Conservation (phyloP, 2,113 vertebrate genomes). For the Aldabrachelys gigantea region DNA sequence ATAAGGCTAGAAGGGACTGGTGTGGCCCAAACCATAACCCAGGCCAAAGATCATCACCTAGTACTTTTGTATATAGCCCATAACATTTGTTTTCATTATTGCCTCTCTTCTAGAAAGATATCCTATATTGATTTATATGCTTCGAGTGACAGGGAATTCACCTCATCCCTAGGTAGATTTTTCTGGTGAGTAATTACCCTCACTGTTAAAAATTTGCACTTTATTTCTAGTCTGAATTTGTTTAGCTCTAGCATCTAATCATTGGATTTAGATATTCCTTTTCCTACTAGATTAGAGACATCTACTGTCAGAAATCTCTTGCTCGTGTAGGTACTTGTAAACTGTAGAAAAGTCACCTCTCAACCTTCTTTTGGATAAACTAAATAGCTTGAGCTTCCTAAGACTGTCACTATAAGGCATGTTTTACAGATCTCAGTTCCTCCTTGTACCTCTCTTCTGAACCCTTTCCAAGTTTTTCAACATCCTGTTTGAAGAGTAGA, state of each 20-base stretch:
- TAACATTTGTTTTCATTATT: not conserved
- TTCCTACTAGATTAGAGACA: not conserved
- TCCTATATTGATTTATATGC: not conserved
- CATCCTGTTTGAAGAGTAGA: not conserved
- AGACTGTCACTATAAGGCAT: not conserved
- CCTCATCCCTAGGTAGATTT: not conserved
- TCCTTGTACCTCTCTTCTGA: not conserved
- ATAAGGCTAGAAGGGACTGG: not conserved
- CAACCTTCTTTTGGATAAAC: not conserved
- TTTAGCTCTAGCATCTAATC: not conserved
- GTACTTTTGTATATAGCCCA: not conserved
- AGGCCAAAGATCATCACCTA: not conserved
- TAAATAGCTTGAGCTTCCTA: not conserved
- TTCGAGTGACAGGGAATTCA: not conserved
- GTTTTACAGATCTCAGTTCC: not conserved
- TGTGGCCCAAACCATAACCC: not conserved
- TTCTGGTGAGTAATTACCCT: not conserved
- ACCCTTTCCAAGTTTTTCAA: not conserved
- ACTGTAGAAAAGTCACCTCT: not conserved
- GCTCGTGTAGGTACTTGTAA: not conserved
- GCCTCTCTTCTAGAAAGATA: not conserved
- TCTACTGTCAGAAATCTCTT: not conserved
- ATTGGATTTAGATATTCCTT: not conserved
- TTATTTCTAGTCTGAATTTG: not conserved
- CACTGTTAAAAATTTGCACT: not conserved